Percentiles rank a stretch among this genome's conserved stretches.
Conservation (phyloP, 1,140 invertebrate genomes). For the Euborellia annulipes region DNA sequence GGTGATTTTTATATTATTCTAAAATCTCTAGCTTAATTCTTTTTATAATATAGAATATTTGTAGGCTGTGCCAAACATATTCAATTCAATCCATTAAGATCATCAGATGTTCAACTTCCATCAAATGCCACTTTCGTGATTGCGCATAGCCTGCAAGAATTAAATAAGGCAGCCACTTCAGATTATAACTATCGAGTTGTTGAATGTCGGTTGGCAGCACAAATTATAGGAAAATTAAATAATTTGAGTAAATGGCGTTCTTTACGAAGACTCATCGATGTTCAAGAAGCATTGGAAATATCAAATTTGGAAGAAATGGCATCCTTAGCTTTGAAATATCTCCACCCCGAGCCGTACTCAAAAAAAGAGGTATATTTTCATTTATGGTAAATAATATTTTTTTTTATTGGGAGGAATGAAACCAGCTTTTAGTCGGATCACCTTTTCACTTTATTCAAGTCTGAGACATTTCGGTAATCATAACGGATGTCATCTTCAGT, state of each 20-base stretch:
- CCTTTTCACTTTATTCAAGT: no score
- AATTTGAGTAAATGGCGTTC: slow-evolving; percentile 34
- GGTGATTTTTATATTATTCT: slow-evolving; percentile 44
- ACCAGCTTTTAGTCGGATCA: no score
- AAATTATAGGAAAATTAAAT: slow-evolving; percentile 34
- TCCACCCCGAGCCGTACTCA: slow-evolving; percentile 57
- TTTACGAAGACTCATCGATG: slow-evolving; percentile 44
- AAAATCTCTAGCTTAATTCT: background rate
- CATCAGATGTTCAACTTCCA: slow-evolving; percentile 64
- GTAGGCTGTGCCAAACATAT: slow-evolving; percentile 75
- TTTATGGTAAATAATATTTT: background rate
- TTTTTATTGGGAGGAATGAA: no score
- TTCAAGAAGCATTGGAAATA: slow-evolving; percentile 46
- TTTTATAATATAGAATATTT: slow-evolving; percentile 6
- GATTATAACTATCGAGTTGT: slow-evolving; percentile 86
- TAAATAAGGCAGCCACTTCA: slow-evolving; percentile 84
- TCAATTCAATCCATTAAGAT: slow-evolving; percentile 78
- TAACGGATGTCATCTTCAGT: no score
- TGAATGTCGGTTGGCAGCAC: slow-evolving; percentile 81
- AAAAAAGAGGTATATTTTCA: slow-evolving; percentile 50
- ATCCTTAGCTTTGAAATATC: slow-evolving; percentile 37
- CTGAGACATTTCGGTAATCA: no score
- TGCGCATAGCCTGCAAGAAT: slow-evolving; percentile 73
- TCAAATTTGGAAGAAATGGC: slow-evolving; percentile 49
- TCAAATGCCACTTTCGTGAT: slow-evolving; percentile 76